Conservation (phyloP, 2,797 vertebrate species). For the Eulemur coronatus region DNA sequence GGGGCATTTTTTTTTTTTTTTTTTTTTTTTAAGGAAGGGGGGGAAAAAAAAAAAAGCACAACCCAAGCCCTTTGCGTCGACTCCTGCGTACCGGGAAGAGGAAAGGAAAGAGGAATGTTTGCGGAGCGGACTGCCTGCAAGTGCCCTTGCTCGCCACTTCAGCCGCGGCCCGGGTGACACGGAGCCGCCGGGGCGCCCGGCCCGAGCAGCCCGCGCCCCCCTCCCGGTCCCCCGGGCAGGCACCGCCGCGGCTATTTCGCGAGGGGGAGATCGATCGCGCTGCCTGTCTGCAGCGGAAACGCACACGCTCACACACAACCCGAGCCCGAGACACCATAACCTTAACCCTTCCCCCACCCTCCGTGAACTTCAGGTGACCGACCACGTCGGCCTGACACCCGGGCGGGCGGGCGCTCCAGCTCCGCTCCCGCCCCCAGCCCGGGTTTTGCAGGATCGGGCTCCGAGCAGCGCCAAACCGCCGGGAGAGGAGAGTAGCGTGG, state of each 20-base stretch:
- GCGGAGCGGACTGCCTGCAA: slow-evolving; percentile 63
- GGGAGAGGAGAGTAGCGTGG: slow-evolving; percentile 36
- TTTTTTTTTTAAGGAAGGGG: slow-evolving; percentile 76
- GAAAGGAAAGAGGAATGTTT: slow-evolving; percentile 57
- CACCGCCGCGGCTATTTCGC: slow-evolving; percentile 48
- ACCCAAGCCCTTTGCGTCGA: slow-evolving; percentile 73
- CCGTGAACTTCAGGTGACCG: slow-evolving; percentile 98
- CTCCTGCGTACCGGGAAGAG: slow-evolving; percentile 68
- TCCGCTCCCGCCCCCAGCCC: slow-evolving; percentile 81
- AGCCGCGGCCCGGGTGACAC: slow-evolving; percentile 37
- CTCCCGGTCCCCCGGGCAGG: slow-evolving; percentile 13
- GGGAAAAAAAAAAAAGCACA: slow-evolving; percentile 71
- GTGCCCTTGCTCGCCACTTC: slow-evolving; percentile 55
- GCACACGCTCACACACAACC: slow-evolving; percentile 83
- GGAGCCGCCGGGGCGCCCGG: slow-evolving; percentile 4
- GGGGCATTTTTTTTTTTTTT: slow-evolving; percentile 75
- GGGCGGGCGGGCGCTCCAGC: slow-evolving; percentile 85
- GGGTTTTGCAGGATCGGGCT: slow-evolving; percentile 83
- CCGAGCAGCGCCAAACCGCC: slow-evolving; percentile 58
- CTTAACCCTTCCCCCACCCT: slow-evolving; percentile 85
- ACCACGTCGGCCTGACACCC: slow-evolving; percentile 91
- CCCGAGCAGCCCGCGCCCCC: slow-evolving; percentile 16
- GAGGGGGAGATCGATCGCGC: slow-evolving; percentile 88
- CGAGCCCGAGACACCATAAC: slow-evolving; percentile 75
- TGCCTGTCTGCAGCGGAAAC: slow-evolving; percentile 91